These are phyloP conservation scores for Hafferia zeledoni DNA, from an alignment of 2,797 vertebrate species.

Conservation along the genomic window DNA sequence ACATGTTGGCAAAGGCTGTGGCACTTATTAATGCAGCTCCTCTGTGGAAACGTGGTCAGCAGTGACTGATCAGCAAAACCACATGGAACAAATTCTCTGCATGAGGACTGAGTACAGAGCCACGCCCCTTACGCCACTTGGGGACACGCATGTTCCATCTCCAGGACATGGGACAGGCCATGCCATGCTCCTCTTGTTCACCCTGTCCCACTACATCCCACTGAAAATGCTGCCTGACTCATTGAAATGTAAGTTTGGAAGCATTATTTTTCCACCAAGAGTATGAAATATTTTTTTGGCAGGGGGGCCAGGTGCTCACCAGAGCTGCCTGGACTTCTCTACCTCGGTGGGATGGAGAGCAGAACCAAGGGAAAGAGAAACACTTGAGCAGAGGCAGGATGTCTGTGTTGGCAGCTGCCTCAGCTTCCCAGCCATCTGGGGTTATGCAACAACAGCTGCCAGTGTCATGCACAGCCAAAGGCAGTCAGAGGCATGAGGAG, in stretches of 20 bases:
- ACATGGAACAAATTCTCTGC: background rate
- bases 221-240: background rate
- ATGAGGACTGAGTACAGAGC: background rate
- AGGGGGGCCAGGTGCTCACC: accelerated
- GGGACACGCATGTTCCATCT: accelerated
- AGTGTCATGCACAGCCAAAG: background rate
- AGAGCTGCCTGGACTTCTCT: background rate
- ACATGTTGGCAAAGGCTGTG: background rate
- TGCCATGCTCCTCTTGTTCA: accelerated
- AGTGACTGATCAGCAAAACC: background rate
- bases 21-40: background rate
- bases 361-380: background rate
- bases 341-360: background rate
- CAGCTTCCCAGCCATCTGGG: background rate
- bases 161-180: background rate
- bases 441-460: conserved; percentile 18
- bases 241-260: background rate
- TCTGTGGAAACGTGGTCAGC: background rate
- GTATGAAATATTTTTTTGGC: background rate
- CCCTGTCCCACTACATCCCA: background rate
- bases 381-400: background rate
- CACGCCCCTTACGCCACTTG: background rate
- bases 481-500: background rate
- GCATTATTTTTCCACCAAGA: background rate
- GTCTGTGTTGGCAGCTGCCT: background rate